Conservation (phyloP, 2,113 vertebrate species). For the Opisthocomus hoazin region DNA sequence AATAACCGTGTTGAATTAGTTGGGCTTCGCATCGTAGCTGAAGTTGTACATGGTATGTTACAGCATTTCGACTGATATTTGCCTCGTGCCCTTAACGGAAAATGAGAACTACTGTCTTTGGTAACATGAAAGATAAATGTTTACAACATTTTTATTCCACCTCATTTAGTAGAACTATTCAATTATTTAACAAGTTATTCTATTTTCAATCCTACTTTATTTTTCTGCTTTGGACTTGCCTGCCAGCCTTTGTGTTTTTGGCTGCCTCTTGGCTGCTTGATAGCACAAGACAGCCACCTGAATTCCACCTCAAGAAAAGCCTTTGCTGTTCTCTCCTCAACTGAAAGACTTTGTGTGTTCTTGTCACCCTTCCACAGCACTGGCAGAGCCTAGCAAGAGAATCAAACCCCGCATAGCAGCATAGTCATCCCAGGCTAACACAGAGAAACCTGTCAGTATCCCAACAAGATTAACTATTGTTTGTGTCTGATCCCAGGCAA, state of each 20-base stretch:
- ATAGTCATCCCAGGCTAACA: background rate
- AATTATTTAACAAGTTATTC: background rate
- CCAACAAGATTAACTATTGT: background rate
- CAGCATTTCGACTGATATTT: background rate
- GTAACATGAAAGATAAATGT: background rate
- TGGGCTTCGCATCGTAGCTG: background rate
- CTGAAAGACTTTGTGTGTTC: background rate
- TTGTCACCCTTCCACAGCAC: background rate
- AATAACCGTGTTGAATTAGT: background rate
- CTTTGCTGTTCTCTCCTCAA: background rate
- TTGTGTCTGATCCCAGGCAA: background rate
- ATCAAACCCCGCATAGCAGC: accelerated
- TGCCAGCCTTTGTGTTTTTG: background rate
- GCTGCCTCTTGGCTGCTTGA: background rate
- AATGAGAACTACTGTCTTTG: background rate
- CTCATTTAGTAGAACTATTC: background rate
- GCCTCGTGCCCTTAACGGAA: background rate
- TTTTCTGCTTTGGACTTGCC: background rate
- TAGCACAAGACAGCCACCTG: background rate
- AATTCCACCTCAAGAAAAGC: background rate
- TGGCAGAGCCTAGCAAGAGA: background rate
- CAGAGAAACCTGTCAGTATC: background rate
- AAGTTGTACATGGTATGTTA: background rate
- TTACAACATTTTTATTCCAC: background rate
- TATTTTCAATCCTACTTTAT: background rate